Percentiles rank a stretch among this genome's conserved stretches.
phyloP scores from a whole-genome alignment of 2,113 vertebrate genomes.

The Sminthopsis crassicaudata region DNA sequence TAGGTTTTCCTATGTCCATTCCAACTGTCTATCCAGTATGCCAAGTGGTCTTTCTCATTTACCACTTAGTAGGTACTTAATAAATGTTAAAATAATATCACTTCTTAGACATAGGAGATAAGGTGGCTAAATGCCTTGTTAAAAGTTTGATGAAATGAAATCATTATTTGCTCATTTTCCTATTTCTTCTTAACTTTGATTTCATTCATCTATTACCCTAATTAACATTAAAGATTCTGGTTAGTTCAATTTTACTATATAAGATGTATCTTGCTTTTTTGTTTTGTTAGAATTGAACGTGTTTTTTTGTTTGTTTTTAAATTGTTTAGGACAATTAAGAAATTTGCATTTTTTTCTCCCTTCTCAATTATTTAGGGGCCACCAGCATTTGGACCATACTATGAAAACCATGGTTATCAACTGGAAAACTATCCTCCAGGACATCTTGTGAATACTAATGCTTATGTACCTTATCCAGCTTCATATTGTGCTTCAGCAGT shows the following conservation, averaged over 20 bases:
- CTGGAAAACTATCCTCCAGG: slow-evolving; percentile 64
- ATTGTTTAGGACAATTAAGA: no score
- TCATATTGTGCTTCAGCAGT: slow-evolving; percentile 45
- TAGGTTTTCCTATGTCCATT: background rate
- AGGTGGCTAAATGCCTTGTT: background rate
- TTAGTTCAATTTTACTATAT: background rate
- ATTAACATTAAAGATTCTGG: background rate
- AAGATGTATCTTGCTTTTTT: background rate
- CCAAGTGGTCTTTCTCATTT: background rate
- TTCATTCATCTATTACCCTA: background rate
- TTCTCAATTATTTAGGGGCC: slow-evolving; percentile 46
- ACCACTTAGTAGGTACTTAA: background rate
- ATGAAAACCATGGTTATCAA: slow-evolving; percentile 85
- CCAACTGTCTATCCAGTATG: background rate
- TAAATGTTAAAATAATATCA: background rate
- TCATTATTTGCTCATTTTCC: background rate
- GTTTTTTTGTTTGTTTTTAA: background rate
- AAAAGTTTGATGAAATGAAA: background rate
- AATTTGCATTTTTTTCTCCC: background rate
- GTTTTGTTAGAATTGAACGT: fast-evolving
- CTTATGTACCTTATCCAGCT: slow-evolving; percentile 7
- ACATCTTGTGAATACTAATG: slow-evolving; percentile 45
- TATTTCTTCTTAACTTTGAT: background rate
- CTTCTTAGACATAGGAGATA: background rate
- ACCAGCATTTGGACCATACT: slow-evolving; percentile 71